These are phyloP conservation scores for Ctenomys sociabilis DNA, from an alignment of 2,113 vertebrate species.

Conservation along the genomic window DNA sequence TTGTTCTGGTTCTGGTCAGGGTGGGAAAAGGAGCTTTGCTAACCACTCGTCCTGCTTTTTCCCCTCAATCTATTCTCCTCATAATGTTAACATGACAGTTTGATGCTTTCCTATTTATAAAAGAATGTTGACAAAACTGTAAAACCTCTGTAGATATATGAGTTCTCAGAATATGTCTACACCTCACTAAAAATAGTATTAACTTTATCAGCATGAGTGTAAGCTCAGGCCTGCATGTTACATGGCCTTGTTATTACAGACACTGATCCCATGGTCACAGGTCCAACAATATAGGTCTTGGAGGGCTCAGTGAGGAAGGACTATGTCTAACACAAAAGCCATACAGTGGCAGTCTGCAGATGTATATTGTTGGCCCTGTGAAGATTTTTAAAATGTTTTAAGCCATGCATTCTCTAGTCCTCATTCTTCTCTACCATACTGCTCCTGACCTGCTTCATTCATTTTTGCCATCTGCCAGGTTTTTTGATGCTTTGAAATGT, in stretches of 20 bases:
- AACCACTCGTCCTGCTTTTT: neutral
- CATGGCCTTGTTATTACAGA: neutral
- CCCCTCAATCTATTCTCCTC: neutral
- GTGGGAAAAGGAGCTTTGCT: neutral
- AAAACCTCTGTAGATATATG: conserved; percentile 39
- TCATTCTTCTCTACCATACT: neutral
- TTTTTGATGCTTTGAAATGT: conserved; percentile 45
- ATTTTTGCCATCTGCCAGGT: conserved; percentile 6
- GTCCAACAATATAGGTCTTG: fast-evolving
- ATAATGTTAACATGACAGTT: neutral
- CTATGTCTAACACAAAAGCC: neutral
- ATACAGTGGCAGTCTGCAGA: too few relatives aligned
- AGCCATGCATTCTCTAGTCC: neutral
- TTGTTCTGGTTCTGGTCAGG: neutral
- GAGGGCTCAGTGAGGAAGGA: neutral
- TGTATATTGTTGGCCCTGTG: neutral
- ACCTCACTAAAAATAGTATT: neutral
- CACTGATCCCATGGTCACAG: neutral
- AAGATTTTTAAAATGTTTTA: neutral
- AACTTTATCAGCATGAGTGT: neutral
- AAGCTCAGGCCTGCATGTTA: neutral
- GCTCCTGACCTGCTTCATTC: neutral
- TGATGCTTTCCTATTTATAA: conserved; percentile 20
- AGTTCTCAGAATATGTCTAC: conserved; percentile 15
- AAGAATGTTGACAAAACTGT: neutral